These are phyloP conservation scores for Drosophila recens DNA, from an alignment of 2,888 invertebrate genomes.

Conservation along the genomic window DNA sequence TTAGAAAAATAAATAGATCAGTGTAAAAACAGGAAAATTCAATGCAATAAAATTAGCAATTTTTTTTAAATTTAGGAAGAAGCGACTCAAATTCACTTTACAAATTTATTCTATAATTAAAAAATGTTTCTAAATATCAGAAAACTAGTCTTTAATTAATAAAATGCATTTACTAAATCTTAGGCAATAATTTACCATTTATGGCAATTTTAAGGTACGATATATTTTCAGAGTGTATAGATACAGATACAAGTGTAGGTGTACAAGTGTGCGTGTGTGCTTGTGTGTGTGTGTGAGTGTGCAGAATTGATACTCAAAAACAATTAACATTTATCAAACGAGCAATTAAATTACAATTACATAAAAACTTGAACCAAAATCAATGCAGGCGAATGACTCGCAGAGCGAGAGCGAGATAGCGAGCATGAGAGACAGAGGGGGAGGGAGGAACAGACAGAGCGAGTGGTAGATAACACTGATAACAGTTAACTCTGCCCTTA, in stretches of 20 bases:
- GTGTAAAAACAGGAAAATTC: too few species aligned
- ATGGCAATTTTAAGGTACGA: background rate
- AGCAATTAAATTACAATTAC: constrained; percentile 72
- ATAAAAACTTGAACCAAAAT: constrained; percentile 58
- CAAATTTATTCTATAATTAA: too few species aligned
- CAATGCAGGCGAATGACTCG: constrained; percentile 19
- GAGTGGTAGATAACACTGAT: background rate
- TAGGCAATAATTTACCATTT: background rate
- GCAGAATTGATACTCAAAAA: constrained; percentile 42
- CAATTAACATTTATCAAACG: constrained; percentile 58
- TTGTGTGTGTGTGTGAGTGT: constrained; percentile 39
- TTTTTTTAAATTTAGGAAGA: too few species aligned
- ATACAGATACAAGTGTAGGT: constrained; percentile 37
- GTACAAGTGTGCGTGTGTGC: constrained; percentile 36
- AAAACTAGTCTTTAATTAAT: too few species aligned
- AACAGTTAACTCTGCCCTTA: constrained; percentile 8
- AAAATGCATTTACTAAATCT: too few species aligned
- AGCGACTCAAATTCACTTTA: too few species aligned
- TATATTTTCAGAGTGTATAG: constrained; percentile 1
- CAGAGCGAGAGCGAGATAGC: constrained; percentile 18
- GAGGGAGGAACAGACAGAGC: constrained; percentile 4
- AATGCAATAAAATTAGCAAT: too few species aligned
- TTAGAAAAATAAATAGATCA: too few species aligned
- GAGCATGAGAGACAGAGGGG: constrained; percentile 29
- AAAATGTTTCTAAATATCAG: too few species aligned